Percentiles rank a stretch among this genome's conserved stretches.
Evolutionary conservation across 2,888 invertebrate species (phyloP).

Genomic region (Spialia ferax): DNA sequence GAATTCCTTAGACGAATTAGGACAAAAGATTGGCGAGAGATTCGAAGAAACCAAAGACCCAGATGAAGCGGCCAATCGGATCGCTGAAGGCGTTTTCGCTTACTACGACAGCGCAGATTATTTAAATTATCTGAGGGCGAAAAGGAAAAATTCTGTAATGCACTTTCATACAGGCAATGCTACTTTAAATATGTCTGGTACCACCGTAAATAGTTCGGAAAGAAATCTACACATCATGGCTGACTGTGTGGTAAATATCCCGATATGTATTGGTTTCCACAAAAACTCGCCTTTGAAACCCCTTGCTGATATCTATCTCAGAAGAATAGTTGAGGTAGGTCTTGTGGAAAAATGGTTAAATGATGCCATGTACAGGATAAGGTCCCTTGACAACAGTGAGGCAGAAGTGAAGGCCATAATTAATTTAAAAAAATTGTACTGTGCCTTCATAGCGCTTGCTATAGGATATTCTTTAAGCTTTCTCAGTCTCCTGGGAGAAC

Average conservation of each 20-base stretch:
- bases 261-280: constrained; percentile 93
- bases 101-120: constrained; percentile 93
- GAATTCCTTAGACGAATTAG: constrained; percentile 89
- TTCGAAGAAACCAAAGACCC: constrained; percentile 89
- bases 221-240: constrained; percentile 92
- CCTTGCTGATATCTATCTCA: constrained; percentile 89
- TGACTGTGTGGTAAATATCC: constrained; percentile 93
- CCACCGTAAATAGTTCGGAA: constrained; percentile 53
- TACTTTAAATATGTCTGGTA: constrained; percentile 49
- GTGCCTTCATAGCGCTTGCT: constrained; percentile 90
- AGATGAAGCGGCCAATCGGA: constrained; percentile 88
- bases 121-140: constrained; percentile 88
- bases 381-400: constrained; percentile 85
- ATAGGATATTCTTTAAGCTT: constrained; percentile 89
- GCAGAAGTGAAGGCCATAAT: constrained; percentile 91
- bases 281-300: constrained; percentile 93
- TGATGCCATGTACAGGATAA: constrained; percentile 89
- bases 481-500: constrained; percentile 86
- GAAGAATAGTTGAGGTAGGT: constrained; percentile 91
- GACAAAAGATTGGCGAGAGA: constrained; percentile 89
- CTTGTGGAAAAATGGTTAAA: constrained; percentile 92
- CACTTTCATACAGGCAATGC: constrained; percentile 55
- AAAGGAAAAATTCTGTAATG: constrained; percentile 70
- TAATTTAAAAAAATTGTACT: constrained; percentile 92
- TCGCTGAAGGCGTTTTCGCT: constrained; percentile 90